phyloP scores from a whole-genome alignment of 1,140 invertebrate species.

The Saccostrea glomerata region DNA sequence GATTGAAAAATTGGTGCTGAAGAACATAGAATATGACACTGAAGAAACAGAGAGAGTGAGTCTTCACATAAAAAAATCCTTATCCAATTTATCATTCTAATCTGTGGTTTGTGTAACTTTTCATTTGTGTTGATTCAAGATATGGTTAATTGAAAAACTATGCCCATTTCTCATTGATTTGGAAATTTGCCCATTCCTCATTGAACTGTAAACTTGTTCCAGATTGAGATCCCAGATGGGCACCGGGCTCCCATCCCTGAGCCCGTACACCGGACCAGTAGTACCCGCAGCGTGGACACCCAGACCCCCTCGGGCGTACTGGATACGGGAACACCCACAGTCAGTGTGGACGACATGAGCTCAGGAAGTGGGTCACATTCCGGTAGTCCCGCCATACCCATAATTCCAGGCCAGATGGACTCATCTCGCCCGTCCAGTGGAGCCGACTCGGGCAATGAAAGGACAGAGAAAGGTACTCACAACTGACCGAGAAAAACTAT shows the following conservation, averaged over 20 bases:
- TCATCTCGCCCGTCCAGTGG: conserved; percentile 82
- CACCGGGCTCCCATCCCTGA: conserved; percentile 90
- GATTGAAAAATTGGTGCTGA: conserved; percentile 69
- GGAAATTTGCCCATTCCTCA: not conserved
- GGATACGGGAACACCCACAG: conserved; percentile 66
- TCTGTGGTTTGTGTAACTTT: too few species aligned
- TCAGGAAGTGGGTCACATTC: conserved; percentile 70
- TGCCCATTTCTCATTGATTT: not conserved
- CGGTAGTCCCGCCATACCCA: conserved; percentile 80
- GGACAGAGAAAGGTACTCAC: conserved; percentile 30
- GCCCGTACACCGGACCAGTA: conserved; percentile 81
- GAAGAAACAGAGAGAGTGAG: not conserved
- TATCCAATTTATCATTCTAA: too few species aligned
- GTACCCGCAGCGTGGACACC: conserved; percentile 88
- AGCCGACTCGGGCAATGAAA: conserved; percentile 57
- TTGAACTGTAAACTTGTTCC: not conserved
- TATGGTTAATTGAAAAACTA: too few species aligned
- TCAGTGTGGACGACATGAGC: conserved; percentile 51
- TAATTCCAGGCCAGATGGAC: conserved; percentile 82
- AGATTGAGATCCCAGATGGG: conserved; percentile 84
- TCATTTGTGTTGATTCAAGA: too few species aligned
- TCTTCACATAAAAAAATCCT: not conserved
- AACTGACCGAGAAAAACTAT: not conserved
- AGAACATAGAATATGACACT: conserved; percentile 12
- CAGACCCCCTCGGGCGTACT: conserved; percentile 86